Conservation (phyloP, 1,140 invertebrate species). For the Teleogryllus occipitalis region DNA sequence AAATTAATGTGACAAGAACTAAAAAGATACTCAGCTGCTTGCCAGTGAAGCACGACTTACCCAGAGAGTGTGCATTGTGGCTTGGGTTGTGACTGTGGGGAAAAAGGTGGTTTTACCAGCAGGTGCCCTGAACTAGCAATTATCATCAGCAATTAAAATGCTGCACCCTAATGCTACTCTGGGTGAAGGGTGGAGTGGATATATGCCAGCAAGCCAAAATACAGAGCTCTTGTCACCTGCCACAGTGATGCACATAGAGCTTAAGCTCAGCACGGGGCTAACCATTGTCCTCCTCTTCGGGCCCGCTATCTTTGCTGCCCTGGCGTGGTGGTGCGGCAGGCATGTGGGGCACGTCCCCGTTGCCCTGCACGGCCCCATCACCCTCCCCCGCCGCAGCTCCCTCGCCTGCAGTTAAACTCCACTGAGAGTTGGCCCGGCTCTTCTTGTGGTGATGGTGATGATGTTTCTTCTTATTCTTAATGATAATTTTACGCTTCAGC, state of each 20-base stretch:
- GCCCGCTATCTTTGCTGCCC: constrained; percentile 50
- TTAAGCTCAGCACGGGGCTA: not conserved
- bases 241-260: constrained; percentile 1
- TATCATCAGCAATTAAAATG: constrained; percentile 1
- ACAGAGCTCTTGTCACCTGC: constrained; percentile 3
- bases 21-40: not conserved
- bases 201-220: not conserved
- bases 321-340: constrained; percentile 54
- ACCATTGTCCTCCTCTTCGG: constrained; percentile 45
- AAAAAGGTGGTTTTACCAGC: not conserved
- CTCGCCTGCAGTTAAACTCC: constrained; percentile 31
- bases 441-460: constrained; percentile 41
- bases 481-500: constrained; percentile 86
- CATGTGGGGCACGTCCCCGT: constrained; percentile 49
- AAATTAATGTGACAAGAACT: not conserved
- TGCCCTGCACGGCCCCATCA: constrained; percentile 37
- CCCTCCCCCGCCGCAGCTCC: constrained; percentile 31
- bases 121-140: not conserved
- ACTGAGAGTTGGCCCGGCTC: constrained; percentile 34
- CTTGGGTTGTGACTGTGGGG: not conserved
- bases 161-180: not conserved
- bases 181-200: not conserved
- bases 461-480: constrained; percentile 98
- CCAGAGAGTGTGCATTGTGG: not conserved
- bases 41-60: not conserved